A percentile compares a stretch with the other conserved stretches of the same genome.
These are phyloP conservation scores for Petrocephalus sullivani DNA, from an alignment of 2,797 vertebrate species.

Conservation along the genomic window DNA sequence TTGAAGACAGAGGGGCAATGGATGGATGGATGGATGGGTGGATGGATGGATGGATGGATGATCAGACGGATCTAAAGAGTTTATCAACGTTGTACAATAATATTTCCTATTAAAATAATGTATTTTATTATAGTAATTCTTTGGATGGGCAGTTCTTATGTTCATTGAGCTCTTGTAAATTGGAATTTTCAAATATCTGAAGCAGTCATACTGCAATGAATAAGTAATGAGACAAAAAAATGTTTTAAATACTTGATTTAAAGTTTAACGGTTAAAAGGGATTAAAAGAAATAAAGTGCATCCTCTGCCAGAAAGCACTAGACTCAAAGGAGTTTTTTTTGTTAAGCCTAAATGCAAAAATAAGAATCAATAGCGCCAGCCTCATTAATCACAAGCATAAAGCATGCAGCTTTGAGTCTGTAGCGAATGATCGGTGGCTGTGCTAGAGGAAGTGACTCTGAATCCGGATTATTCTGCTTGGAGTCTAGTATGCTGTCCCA, in stretches of 20 bases:
- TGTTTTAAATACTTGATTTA: conserved; percentile 40
- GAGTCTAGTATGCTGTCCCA: background rate
- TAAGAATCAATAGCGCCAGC: conserved; percentile 52
- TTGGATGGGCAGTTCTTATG: background rate
- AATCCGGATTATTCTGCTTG: conserved; percentile 31
- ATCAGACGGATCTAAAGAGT: background rate
- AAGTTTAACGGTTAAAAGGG: conserved; percentile 23
- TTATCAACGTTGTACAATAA: background rate
- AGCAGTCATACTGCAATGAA: background rate
- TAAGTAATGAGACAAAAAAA: background rate
- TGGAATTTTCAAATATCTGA: background rate
- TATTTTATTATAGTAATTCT: background rate
- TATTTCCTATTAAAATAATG: background rate
- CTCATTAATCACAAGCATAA: conserved; percentile 54
- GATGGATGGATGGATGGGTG: background rate
- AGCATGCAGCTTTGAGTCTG: conserved; percentile 41
- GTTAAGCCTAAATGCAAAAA: conserved; percentile 31
- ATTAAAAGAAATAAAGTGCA: background rate
- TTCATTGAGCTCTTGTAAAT: background rate
- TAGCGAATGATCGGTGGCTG: conserved; percentile 47
- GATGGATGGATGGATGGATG: background rate
- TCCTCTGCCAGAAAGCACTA: background rate
- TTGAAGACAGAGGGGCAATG: background rate
- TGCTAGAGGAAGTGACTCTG: conserved; percentile 23
- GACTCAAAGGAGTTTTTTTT: background rate